Base-by-base conservation (phyloP, 2,113 vertebrate species). In the Nyctibius bracteatus region DNA sequence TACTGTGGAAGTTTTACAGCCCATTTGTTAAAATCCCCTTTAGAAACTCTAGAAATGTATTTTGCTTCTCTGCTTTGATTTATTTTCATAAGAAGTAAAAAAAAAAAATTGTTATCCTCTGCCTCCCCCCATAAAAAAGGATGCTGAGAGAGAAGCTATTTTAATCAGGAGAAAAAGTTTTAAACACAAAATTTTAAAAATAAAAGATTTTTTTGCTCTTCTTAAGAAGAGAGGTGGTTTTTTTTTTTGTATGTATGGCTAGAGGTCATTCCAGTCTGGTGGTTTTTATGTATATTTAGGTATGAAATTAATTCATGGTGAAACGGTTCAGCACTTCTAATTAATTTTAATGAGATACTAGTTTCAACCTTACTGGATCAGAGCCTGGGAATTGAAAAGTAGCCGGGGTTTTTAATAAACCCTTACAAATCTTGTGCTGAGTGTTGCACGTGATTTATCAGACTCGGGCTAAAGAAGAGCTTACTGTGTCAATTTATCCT, bases 261-360 rank as follows among this genome's bases (percentile, higher is more conserved):
- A 90, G 68, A 91, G 77, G 75, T 79, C 91, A 96, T 93, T 37
- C 39, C 59, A 92, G 37, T 23, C 75, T 57, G 37, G 55, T 17
- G n/a, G 37, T 86, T 94, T 95, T 87, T 92, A 90, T 75, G 52
- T 54, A 21, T 70, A 62, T 71, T 81, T 81, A 92, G 95, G 71
- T 67, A 84, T 44, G 63, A 93, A 97, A 96, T 92, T 58, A 97
- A 96, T 96, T 91, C 73, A 41, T 97, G 41, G 73, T 71, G 54
- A 92, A 96, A 95, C 75, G 94, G 86, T 94, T 97, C 95, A 96
- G 72, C 66, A 95, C 81, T 96, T 97, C 66, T 86, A 96, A 88
- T 97, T 97, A 97, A 96, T 84, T 96, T 94, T 94, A 97, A 93
- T 97, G 87, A 81, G 84, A 51, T 91, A 27, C 35, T 71, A 31